Evolutionary conservation across 2,797 vertebrate genomes (phyloP), one percentile per base, ranked within the genome.

Genomic region (Hydrolagus colliei): DNA sequence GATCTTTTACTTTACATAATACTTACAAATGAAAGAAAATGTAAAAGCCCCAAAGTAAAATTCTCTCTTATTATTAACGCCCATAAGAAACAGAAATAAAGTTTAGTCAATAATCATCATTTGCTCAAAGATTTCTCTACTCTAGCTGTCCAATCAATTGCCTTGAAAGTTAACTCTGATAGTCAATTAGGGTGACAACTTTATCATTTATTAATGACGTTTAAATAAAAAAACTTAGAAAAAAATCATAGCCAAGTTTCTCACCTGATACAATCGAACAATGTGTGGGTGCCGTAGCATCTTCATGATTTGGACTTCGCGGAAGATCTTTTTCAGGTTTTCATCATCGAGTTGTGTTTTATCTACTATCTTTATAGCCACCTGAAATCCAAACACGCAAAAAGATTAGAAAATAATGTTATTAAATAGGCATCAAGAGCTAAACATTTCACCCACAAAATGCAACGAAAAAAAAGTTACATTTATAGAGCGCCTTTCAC

Each of bases 261-360:
- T 79, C 91, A 99, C 98, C 98, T 99, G 98, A 91, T 98, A 98
- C 16, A 99, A 93, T 88, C 98, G 95, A 91, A 99, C 98, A 92
- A 99, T 99, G 87, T 99, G 98, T 0, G 98, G 98, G 89, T 99
- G 98, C 91, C 96, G 96, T 87, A 99, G 93, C 96, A 99, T 95
- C 94, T 99, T 99, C 98, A 99, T 99, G 89, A 99, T 98, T 92
- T 99, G 97, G 87, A 99, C 98, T 90, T 99, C 98, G 89, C 98
- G 93, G 91, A 98, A 99, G 88, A 99, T 99, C 93, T 99, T 99
- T 93, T 99, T 99, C 89, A 99, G 93, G 90, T 99, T 99, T 91
- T 99, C 98, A 35, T 99, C 98, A 22, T 99, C 98, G 91, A 99
- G 92, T 93, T 99, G 98, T 2, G 96, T 98, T 92, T 99, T 99